Percentiles rank a stretch among this genome's conserved stretches.
Conservation (phyloP, 1,140 invertebrate genomes). For the Psilanteris sp. region DNA sequence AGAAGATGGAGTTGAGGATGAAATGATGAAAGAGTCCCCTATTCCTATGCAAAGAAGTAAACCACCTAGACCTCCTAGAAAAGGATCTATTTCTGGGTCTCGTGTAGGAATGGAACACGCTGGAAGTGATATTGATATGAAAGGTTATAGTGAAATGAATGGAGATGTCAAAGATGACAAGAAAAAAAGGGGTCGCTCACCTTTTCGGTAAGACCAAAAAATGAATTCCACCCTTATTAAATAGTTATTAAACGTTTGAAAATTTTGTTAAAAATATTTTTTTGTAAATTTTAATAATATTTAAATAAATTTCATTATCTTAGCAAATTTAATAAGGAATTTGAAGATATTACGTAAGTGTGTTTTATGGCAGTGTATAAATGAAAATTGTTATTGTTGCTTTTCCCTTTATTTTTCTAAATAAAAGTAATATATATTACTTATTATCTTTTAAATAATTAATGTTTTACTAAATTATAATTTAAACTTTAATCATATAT, state of each 20-base stretch:
- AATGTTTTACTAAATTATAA: too few species aligned
- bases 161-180: constrained; percentile 85
- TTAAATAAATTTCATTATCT: constrained; percentile 63
- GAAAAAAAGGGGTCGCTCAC: constrained; percentile 92
- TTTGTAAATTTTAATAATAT: too few species aligned
- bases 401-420: too few species aligned
- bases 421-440: too few species aligned
- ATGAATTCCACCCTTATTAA: too few species aligned
- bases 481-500: too few species aligned
- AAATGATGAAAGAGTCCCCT: constrained; percentile 81
- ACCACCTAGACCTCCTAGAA: constrained; percentile 86
- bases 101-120: constrained; percentile 84
- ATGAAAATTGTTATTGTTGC: too few species aligned
- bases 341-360: constrained; percentile 73
- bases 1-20: constrained; percentile 89
- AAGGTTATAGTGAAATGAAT: constrained; percentile 82
- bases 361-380: constrained; percentile 10
- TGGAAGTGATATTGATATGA: constrained; percentile 87
- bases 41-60: constrained; percentile 80
- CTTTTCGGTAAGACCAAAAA: constrained; percentile 89
- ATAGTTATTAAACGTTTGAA: too few species aligned
- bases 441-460: too few species aligned
- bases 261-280: too few species aligned
- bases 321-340: constrained; percentile 76
- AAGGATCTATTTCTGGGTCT: constrained; percentile 82